Conservation (phyloP, 2,113 vertebrate genomes). For the Misgurnus anguillicaudatus region DNA sequence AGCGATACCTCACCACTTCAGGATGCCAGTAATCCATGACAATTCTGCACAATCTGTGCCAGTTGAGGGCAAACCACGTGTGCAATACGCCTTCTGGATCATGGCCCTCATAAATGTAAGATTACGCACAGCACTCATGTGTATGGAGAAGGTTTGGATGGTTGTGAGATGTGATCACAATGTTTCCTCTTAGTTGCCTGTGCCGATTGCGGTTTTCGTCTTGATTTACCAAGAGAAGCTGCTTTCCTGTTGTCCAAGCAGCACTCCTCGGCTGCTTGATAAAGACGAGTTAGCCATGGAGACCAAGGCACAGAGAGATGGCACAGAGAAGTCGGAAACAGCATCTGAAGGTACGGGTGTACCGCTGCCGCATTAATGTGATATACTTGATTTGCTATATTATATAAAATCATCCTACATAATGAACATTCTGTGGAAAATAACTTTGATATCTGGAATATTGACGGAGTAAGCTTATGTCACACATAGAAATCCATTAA, state of each 20-base stretch:
- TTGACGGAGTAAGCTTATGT: no score
- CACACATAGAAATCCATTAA: no score
- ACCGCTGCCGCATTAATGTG: background rate
- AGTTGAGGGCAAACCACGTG: conserved; percentile 70
- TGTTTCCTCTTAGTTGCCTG: conserved; percentile 78
- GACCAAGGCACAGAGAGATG: conserved; percentile 66
- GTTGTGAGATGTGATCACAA: background rate
- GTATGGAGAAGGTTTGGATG: background rate
- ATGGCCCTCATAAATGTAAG: conserved; percentile 97
- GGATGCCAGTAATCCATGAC: conserved; percentile 47
- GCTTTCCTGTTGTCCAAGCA: conserved; percentile 75
- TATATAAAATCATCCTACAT: no score
- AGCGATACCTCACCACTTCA: conserved; percentile 79
- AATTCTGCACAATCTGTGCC: conserved; percentile 35
- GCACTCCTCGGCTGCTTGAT: conserved; percentile 76
- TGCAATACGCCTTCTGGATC: conserved; percentile 97
- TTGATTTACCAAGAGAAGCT: conserved; percentile 89
- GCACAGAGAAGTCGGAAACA: conserved; percentile 53
- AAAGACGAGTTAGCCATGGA: conserved; percentile 91
- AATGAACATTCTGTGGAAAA: no score
- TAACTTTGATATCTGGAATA: no score
- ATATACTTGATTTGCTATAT: no score
- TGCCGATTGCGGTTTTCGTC: conserved; percentile 87
- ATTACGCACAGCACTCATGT: background rate
- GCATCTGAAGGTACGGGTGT: conserved; percentile 63